Evolutionary conservation across 2,797 vertebrate genomes (phyloP).

Genomic region (Pangasius larnaudii): DNA sequence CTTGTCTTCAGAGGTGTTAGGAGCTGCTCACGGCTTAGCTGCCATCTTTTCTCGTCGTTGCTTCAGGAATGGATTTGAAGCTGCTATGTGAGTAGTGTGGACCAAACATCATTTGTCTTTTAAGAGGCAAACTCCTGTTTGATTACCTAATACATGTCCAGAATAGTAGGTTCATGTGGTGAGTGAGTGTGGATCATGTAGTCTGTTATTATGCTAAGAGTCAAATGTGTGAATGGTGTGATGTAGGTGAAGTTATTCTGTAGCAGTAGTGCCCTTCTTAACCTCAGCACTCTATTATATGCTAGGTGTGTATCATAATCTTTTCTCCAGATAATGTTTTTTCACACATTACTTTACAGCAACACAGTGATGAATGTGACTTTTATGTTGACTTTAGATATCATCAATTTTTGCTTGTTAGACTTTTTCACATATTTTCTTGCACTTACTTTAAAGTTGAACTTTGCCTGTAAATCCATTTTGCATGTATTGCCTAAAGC

Average conservation of each 20-base stretch:
- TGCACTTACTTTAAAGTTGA: neutral
- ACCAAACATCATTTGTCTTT: neutral
- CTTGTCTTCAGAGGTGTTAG: conserved; percentile 52
- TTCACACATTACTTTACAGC: conserved; percentile 16
- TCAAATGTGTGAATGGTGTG: neutral
- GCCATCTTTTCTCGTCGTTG: conserved; percentile 57
- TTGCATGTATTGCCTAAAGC: conserved; percentile 11
- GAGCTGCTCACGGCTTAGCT: conserved; percentile 52
- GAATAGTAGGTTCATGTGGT: neutral
- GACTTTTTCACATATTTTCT: neutral
- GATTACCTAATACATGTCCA: neutral
- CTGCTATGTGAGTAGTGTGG: conserved; percentile 55
- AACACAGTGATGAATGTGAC: conserved; percentile 17
- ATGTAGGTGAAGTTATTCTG: neutral
- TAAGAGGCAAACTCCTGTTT: neutral
- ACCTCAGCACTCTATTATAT: neutral
- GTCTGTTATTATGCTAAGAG: neutral
- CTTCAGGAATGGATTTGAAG: conserved; percentile 68
- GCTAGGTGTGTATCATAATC: neutral
- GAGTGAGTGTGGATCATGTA: neutral
- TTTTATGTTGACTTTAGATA: neutral
- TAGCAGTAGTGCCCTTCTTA: neutral
- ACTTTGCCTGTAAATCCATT: conserved; percentile 53
- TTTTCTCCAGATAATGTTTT: conserved; percentile 12
- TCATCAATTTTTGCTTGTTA: neutral